These are phyloP conservation scores for Chesias legatella DNA, from an alignment of 2,888 invertebrate genomes.

Conservation along the genomic window DNA sequence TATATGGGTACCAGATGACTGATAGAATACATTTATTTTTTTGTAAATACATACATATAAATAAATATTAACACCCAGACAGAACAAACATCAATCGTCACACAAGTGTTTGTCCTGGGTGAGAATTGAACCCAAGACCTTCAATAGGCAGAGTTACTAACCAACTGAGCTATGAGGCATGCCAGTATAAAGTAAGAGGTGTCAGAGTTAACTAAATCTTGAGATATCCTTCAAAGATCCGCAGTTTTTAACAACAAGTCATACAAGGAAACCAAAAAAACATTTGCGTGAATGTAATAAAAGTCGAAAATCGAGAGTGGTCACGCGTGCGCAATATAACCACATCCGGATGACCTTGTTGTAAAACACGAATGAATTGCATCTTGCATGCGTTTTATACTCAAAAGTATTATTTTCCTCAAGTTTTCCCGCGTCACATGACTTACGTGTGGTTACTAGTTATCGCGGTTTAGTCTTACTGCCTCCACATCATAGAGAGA, in stretches of 20 bases:
- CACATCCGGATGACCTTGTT: constrained; percentile 44
- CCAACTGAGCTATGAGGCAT: no score
- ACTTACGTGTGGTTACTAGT: no score
- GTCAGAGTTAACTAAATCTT: background rate
- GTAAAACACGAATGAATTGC: constrained; percentile 34
- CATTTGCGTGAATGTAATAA: constrained; percentile 10
- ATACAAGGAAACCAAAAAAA: constrained; percentile 18
- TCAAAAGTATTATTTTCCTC: constrained; percentile 1
- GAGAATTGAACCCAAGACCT: no score
- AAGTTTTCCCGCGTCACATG: background rate
- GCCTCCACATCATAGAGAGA: background rate
- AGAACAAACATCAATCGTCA: no score
- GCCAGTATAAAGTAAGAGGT: no score
- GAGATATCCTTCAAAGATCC: background rate
- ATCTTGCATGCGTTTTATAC: constrained; percentile 20
- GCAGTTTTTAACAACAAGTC: constrained; percentile 1
- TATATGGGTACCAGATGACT: no score
- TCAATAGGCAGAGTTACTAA: no score
- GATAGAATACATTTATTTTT: no score
- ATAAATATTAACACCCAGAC: no score
- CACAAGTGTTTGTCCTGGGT: no score
- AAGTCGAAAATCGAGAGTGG: constrained; percentile 13
- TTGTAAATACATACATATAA: no score
- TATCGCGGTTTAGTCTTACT: no score
- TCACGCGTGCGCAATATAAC: constrained; percentile 24